Evolutionary conservation across 2,888 invertebrate genomes (phyloP).

Genomic region (Nephrotoma guestfalica): DNA sequence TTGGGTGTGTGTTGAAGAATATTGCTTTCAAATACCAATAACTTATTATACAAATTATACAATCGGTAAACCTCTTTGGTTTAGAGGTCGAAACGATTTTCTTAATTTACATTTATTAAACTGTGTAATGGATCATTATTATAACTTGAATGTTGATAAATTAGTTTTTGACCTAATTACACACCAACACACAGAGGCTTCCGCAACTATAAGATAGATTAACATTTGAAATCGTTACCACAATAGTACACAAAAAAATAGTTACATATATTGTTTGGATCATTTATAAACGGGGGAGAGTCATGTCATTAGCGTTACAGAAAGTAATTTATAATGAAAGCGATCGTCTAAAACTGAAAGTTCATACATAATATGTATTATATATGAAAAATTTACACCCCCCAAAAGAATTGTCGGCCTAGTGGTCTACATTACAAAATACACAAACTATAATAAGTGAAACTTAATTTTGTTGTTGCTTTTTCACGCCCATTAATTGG

Average conservation of each 20-base stretch:
- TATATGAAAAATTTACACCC: not conserved
- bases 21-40: no score
- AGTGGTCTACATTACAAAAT: not conserved
- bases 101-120: no score
- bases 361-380: not conserved
- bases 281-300: not conserved
- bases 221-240: not conserved
- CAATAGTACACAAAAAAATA: not conserved
- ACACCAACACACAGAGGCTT: not conserved
- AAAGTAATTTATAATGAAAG: not conserved
- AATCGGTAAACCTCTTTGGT: no score
- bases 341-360: not conserved
- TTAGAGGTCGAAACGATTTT: no score
- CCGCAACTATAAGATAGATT: not conserved
- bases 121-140: no score
- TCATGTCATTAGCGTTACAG: not conserved
- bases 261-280: not conserved
- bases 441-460: not conserved
- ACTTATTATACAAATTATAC: no score
- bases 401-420: not conserved
- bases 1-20: no score
- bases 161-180: not conserved
- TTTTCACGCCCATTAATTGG: not conserved
- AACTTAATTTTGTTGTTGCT: not conserved
- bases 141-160: no score